These are phyloP conservation scores for Craterocephalus amniculus DNA, from an alignment of 2,797 vertebrate species.

Conservation along the genomic window DNA sequence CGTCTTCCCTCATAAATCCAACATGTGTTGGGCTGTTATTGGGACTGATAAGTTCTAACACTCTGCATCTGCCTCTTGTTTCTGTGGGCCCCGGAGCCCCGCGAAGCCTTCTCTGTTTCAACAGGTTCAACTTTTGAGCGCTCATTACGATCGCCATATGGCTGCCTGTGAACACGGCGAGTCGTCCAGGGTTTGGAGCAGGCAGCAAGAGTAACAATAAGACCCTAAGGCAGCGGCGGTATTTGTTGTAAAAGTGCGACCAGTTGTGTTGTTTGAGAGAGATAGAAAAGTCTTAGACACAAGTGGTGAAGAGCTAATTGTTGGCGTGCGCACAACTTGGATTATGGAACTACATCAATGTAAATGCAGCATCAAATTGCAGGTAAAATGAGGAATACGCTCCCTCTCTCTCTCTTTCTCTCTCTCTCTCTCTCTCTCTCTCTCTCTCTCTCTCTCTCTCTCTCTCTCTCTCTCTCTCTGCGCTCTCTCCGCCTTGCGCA, in stretches of 20 bases:
- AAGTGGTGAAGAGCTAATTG: slow-evolving; percentile 23
- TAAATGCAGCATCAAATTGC: slow-evolving; percentile 29
- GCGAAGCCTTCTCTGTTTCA: slow-evolving; percentile 58
- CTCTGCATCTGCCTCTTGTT: slow-evolving; percentile 70
- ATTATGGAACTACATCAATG: slow-evolving; percentile 26
- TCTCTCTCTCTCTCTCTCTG: not conserved
- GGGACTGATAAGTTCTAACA: slow-evolving; percentile 65
- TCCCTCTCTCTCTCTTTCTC: not conserved
- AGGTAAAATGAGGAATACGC: too few relatives aligned
- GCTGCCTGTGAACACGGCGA: slow-evolving; percentile 58
- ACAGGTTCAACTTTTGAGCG: slow-evolving; percentile 75
- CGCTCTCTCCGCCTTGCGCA: slow-evolving; percentile 16
- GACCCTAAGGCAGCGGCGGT: slow-evolving; percentile 61
- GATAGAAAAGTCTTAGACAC: not conserved
- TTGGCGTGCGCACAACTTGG: slow-evolving; percentile 27
- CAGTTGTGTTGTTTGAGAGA: slow-evolving; percentile 27
- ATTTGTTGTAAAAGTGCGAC: slow-evolving; percentile 61
- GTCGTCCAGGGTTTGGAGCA: slow-evolving; percentile 50
- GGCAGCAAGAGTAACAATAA: slow-evolving; percentile 40
- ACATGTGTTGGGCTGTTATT: slow-evolving; percentile 53
- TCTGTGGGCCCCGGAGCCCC: slow-evolving; percentile 56
- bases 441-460: not conserved
- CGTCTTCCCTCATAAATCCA: slow-evolving; percentile 27
- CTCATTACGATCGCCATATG: slow-evolving; percentile 76
- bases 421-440: slow-evolving; percentile 1